Evolutionary conservation across 2,888 invertebrate species (phyloP).

Genomic region (Pseudolycoriella hygida): DNA sequence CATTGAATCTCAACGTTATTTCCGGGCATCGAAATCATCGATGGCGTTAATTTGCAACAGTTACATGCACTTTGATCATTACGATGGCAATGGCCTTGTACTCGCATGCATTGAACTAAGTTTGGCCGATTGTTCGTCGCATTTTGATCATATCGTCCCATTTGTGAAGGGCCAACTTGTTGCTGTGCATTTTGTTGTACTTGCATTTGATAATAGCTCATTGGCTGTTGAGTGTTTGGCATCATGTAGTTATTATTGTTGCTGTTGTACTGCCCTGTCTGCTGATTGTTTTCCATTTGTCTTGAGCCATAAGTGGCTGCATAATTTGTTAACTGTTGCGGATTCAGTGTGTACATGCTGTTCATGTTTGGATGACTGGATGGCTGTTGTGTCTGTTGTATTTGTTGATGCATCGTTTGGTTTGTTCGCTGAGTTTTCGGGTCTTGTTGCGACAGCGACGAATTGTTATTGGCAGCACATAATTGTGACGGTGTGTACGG

Average conservation of each 20-base stretch:
- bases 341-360: not conserved
- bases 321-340: not conserved
- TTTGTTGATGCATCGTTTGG: conserved; percentile 4
- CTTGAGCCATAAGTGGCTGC: not conserved
- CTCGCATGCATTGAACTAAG: conserved; percentile 8
- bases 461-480: not conserved
- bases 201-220: conserved; percentile 2
- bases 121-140: too few species aligned
- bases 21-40: not conserved
- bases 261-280: too few species aligned
- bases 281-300: not conserved
- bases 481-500: not conserved
- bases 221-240: not conserved
- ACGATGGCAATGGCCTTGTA: conserved; percentile 14
- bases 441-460: not conserved
- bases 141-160: too few species aligned
- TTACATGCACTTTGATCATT: conserved; percentile 13
- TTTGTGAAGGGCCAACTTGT: too few species aligned
- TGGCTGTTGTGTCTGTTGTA: not conserved
- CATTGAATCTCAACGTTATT: conserved; percentile 32
- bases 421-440: conserved; percentile 3
- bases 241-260: not conserved
- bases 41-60: conserved; percentile 10
- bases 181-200: not conserved
- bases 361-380: too few species aligned